Base-by-base conservation (phyloP, 2,797 vertebrate genomes). In the Antennarius maculatus region DNA sequence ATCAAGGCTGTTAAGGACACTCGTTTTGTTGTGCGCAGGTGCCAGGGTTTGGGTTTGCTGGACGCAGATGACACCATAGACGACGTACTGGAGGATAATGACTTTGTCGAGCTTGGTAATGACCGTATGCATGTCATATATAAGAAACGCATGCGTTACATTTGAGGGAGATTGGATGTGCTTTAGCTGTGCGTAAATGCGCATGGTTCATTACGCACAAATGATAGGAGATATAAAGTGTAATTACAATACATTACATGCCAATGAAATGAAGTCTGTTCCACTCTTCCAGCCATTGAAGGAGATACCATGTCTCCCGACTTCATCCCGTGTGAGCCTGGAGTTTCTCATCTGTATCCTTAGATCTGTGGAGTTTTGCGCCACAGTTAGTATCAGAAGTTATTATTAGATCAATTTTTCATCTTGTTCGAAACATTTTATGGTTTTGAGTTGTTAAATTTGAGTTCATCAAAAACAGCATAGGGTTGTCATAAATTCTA, bases 51-150 rank as follows among this genome's bases (percentile, higher is more conserved):
- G 68, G 95, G 96, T 49, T 85, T 99, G 85, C 60, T 99, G 89
- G 98, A 99, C 85, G 87, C 89, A 0, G 96, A 97, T 48, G 98
- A 99, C 80, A 81, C 70, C 0, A 90, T 99, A 31, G 95, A 95
- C n/a, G 93, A 95, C 77, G 95, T 96, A 8, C 88, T 99, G 70
- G 96, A 99, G 62, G 95, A 99, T 88, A 98, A 99, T 39, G 98
- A 99, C 74, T 99, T 99, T 78, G 94, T 99, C 13, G 97, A 98
- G 91, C 92, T 99, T 49, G 96, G 97, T 99, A 95, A 96, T 91
- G 56, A 73, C 42, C 6, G 13, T 16, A 31, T 52, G 15, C 11
- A 46, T n/a, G 10, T 60, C 43, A 54, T 54, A 42, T 6, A 18
- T 7, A 9, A 34, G 23, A 45, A 15, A 31, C 29, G 3, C 14